A percentile compares a stretch with the other conserved stretches of the same genome.
Conservation (phyloP, 2,113 vertebrate genomes). For the Xyliphius kryptos region DNA sequence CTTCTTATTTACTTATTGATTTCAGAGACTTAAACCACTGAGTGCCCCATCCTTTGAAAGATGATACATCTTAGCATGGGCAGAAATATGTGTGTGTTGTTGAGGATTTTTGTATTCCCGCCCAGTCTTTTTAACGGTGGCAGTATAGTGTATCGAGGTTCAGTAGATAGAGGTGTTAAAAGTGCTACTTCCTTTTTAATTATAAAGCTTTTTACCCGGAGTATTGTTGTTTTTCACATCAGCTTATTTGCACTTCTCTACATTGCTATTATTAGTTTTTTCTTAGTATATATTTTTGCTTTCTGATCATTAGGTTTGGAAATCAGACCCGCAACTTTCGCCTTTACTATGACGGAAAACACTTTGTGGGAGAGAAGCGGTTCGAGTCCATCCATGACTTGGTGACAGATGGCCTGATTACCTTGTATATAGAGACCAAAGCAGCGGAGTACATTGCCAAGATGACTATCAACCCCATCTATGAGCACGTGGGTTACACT, state of each 20-base stretch:
- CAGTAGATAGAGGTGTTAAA: neutral
- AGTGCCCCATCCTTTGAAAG: conserved; percentile 15
- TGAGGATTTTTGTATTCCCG: neutral
- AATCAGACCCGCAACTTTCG: conserved; percentile 95
- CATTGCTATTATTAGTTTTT: conserved; percentile 39
- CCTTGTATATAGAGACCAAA: conserved; percentile 95
- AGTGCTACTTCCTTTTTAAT: neutral
- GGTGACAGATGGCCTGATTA: conserved; percentile 96
- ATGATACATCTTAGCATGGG: neutral
- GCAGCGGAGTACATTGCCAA: conserved; percentile 97
- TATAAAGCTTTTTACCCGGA: neutral
- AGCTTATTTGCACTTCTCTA: neutral
- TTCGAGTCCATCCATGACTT: conserved; percentile 95
- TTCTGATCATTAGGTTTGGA: conserved; percentile 75
- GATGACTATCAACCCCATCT: conserved; percentile 97
- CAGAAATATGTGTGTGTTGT: neutral
- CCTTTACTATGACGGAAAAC: conserved; percentile 94
- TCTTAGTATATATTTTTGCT: conserved; percentile 41
- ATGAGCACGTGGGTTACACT: conserved; percentile 87
- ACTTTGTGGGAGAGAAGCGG: conserved; percentile 96
- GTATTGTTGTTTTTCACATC: neutral
- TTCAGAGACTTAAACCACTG: neutral
- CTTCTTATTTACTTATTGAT: conserved; percentile 25
- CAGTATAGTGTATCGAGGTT: neutral
- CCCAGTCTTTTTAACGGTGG: neutral